Evolutionary conservation across 1,140 invertebrate genomes (phyloP).

Genomic region (Cherax destructor): DNA sequence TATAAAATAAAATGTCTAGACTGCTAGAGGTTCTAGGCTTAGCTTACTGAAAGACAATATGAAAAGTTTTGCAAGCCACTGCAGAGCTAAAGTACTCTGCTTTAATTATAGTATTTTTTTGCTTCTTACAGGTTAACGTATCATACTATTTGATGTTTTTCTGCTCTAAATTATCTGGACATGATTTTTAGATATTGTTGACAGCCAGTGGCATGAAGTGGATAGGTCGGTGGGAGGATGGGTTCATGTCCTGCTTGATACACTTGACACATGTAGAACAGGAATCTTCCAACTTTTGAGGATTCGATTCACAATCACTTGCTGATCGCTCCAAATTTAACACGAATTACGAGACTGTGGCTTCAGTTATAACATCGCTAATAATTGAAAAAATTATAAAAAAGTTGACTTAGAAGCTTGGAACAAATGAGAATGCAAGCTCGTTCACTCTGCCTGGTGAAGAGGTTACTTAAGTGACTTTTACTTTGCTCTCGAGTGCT

Average conservation of each 20-base stretch:
- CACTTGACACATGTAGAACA: not conserved
- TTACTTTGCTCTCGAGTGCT: not conserved
- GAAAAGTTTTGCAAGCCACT: not conserved
- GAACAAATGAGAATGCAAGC: too few relatives aligned
- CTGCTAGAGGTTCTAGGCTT: not conserved
- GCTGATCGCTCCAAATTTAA: not conserved
- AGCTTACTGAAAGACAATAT: not conserved
- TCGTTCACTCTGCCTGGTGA: not conserved
- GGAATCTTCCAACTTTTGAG: not conserved
- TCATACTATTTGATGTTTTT: not conserved
- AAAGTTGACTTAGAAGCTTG: too few relatives aligned
- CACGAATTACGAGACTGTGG: not conserved
- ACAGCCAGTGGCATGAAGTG: constrained; percentile 18
- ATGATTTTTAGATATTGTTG: not conserved
- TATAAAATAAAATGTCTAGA: not conserved
- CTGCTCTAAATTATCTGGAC: not conserved
- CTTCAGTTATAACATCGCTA: not conserved
- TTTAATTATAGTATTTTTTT: not conserved
- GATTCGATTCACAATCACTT: not conserved
- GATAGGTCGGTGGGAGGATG: constrained; percentile 13
- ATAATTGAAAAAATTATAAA: too few relatives aligned
- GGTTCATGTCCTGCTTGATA: not conserved
- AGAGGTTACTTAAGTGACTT: not conserved
- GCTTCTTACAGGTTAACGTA: not conserved
- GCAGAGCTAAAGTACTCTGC: not conserved